These are phyloP conservation scores for Melinaea marsaeus DNA, from an alignment of 2,888 invertebrate genomes.

Conservation along the genomic window DNA sequence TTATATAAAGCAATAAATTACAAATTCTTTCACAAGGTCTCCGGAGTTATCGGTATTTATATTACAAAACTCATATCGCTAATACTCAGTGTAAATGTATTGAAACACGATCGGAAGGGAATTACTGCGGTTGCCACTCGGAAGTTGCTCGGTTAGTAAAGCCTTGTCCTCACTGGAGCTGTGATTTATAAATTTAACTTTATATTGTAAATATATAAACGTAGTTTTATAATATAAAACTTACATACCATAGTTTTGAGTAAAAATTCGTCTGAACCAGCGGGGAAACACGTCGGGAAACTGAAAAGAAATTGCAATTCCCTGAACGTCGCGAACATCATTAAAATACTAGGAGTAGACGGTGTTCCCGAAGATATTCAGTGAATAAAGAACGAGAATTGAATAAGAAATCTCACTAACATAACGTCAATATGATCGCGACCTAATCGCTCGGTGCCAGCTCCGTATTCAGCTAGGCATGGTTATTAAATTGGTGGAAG, in stretches of 20 bases:
- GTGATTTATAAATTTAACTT: background rate
- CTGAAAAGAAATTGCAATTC: constrained; percentile 32
- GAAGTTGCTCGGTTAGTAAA: constrained; percentile 40
- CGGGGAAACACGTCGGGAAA: constrained; percentile 5
- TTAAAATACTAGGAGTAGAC: constrained; percentile 35
- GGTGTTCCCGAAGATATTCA: constrained; percentile 34
- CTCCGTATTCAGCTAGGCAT: constrained; percentile 35
- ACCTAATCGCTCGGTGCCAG: constrained; percentile 33
- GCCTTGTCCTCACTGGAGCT: constrained; percentile 24
- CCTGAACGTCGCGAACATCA: constrained; percentile 31
- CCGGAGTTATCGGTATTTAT: constrained; percentile 7
- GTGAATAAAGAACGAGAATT: constrained; percentile 33
- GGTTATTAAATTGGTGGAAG: constrained; percentile 61
- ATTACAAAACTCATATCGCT: constrained; percentile 26
- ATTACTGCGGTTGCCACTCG: constrained; percentile 44
- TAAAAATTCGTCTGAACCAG: constrained; percentile 2
- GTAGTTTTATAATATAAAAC: too few relatives aligned
- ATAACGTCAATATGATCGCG: constrained; percentile 33
- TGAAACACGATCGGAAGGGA: constrained; percentile 36
- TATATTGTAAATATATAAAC: background rate
- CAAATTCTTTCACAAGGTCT: constrained; percentile 4
- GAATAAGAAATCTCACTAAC: constrained; percentile 34
- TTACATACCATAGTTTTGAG: background rate
- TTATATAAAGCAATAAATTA: constrained; percentile 3
- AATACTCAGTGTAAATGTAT: constrained; percentile 32